Evolutionary conservation across 2,113 vertebrate species (phyloP).

Genomic region (Cisticola juncidis): DNA sequence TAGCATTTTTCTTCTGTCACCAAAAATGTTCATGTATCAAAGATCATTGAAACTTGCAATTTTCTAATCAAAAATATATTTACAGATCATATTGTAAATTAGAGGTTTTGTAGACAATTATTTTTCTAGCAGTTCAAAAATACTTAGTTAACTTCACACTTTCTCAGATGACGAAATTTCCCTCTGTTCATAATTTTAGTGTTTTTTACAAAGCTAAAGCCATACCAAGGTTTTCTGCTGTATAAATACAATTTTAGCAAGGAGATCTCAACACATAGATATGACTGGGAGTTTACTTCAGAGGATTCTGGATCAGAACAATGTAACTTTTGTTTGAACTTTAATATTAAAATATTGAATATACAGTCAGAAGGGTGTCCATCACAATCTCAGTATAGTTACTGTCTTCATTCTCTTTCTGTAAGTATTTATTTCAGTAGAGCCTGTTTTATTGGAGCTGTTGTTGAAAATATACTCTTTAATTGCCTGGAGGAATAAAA

Average conservation of each 20-base stretch:
- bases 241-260: background rate
- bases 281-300: background rate
- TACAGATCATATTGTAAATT: background rate
- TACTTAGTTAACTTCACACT: background rate
- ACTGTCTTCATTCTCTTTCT: background rate
- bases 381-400: background rate
- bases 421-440: background rate
- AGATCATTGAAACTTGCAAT: constrained; percentile 7
- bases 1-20: constrained; percentile 41
- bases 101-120: background rate
- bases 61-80: constrained; percentile 51
- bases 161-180: background rate
- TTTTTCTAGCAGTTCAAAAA: background rate
- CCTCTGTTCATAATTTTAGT: background rate
- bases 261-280: background rate
- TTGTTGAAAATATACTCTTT: background rate
- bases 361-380: background rate
- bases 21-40: constrained; percentile 8
- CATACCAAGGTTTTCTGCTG: background rate
- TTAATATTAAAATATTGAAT: background rate
- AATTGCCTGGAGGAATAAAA: background rate
- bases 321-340: background rate
- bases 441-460: background rate
- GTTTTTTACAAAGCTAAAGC: background rate
- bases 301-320: background rate